These are phyloP conservation scores for Tetragnatha versicolor DNA, from an alignment of 1,140 invertebrate species.

Conservation along the genomic window DNA sequence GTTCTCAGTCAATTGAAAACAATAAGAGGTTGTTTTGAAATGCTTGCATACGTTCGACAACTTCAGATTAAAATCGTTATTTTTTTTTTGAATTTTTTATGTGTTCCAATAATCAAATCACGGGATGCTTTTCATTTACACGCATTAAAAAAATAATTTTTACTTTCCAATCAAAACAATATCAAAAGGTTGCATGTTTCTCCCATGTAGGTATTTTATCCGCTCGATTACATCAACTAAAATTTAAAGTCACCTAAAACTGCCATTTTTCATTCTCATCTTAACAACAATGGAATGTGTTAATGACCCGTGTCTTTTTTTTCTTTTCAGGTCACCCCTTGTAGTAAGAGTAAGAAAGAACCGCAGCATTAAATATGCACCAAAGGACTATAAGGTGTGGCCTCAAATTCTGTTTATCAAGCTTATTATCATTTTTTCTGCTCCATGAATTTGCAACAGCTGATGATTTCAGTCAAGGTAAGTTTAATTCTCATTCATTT, in stretches of 20 bases:
- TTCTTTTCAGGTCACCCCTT: slow-evolving; percentile 44
- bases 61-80: too few species aligned
- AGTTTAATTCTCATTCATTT: slow-evolving; percentile 35
- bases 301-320: slow-evolving; percentile 25
- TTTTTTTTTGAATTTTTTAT: too few species aligned
- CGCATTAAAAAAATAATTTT: too few species aligned
- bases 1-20: too few species aligned
- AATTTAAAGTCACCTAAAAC: neutral
- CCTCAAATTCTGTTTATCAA: slow-evolving; percentile 55
- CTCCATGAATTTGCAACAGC: slow-evolving; percentile 46
- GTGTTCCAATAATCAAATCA: too few species aligned
- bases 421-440: slow-evolving; percentile 52
- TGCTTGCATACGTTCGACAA: too few species aligned
- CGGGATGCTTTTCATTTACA: too few species aligned
- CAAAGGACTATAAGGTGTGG: slow-evolving; percentile 46
- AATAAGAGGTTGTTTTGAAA: too few species aligned
- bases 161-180: too few species aligned
- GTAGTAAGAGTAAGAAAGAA: slow-evolving; percentile 14
- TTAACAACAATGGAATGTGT: slow-evolving; percentile 9
- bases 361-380: slow-evolving; percentile 46
- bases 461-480: slow-evolving; percentile 54
- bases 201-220: too few species aligned
- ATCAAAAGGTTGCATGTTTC: too few species aligned
- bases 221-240: too few species aligned
- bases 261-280: slow-evolving; percentile 1